Evolutionary conservation across 2,888 invertebrate genomes (phyloP).

Genomic region (Pyrgus malvae): DNA sequence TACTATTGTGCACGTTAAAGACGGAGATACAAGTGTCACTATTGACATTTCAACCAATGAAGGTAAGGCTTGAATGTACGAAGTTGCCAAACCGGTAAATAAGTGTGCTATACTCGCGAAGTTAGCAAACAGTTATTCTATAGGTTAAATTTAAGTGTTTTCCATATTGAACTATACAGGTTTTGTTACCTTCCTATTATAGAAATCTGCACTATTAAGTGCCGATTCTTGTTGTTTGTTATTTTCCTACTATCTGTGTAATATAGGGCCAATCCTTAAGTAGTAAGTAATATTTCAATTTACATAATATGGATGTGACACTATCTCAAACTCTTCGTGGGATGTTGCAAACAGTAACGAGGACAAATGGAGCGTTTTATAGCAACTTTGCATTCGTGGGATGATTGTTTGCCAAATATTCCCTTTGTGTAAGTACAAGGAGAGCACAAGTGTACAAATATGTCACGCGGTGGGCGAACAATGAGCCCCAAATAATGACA

Average conservation of each 20-base stretch:
- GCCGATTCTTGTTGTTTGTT: too few relatives aligned
- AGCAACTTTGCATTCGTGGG: too few relatives aligned
- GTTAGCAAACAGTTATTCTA: conserved; percentile 42
- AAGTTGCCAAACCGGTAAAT: conserved; percentile 18
- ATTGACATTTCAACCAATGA: conserved; percentile 18
- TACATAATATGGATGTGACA: too few relatives aligned
- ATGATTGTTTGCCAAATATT: too few relatives aligned
- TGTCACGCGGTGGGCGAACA: conserved; percentile 50
- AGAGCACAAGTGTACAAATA: conserved; percentile 44
- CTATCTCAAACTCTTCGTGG: too few relatives aligned
- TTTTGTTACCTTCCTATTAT: too few relatives aligned
- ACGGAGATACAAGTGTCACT: conserved; percentile 4
- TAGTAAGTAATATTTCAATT: too few relatives aligned
- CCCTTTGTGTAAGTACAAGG: conserved; percentile 33
- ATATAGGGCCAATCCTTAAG: too few relatives aligned
- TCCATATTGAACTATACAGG: not conserved
- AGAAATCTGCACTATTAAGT: too few relatives aligned
- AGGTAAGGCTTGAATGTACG: conserved; percentile 2
- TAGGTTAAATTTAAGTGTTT: not conserved
- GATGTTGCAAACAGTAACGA: too few relatives aligned
- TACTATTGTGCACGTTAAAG: conserved; percentile 50
- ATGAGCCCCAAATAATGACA: conserved; percentile 46
- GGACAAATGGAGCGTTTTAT: too few relatives aligned
- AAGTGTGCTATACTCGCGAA: not conserved
- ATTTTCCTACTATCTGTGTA: too few relatives aligned